A percentile compares a stretch with the other conserved stretches of the same genome.
Evolutionary conservation across 2,113 vertebrate species (phyloP).

Genomic region (Dunckerocampus dactyliophorus): DNA sequence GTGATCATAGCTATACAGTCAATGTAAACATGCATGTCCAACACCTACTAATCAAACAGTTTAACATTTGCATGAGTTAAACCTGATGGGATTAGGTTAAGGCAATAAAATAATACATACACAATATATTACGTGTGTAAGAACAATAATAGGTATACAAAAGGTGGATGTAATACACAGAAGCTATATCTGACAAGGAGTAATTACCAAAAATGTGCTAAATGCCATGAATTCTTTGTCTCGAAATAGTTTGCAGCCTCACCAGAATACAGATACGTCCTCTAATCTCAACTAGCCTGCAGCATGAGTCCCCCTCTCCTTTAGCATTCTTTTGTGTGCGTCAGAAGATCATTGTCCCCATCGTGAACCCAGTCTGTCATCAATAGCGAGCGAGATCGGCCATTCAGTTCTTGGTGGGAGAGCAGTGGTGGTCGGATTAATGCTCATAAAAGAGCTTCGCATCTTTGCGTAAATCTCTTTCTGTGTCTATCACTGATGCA

Average conservation of each 20-base stretch:
- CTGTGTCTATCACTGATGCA: too few species aligned
- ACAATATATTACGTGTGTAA: neutral
- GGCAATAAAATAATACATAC: neutral
- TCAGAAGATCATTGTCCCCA: constrained; percentile 52
- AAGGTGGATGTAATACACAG: neutral
- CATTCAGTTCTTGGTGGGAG: neutral
- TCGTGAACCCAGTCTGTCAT: constrained; percentile 26
- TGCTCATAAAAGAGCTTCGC: too few species aligned
- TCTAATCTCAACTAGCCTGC: neutral
- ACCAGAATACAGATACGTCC: constrained; percentile 41
- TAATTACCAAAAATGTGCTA: constrained; percentile 21
- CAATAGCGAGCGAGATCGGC: constrained; percentile 33
- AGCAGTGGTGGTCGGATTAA: too few species aligned
- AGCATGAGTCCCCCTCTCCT: too few species aligned
- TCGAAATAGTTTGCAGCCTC: constrained; percentile 40
- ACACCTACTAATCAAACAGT: neutral
- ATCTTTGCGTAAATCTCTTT: too few species aligned
- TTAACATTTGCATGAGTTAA: neutral
- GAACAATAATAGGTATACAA: neutral
- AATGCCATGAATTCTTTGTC: constrained; percentile 23
- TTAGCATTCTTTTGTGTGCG: constrained; percentile 7
- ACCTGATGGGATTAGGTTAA: neutral
- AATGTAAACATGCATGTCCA: neutral
- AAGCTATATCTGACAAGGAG: neutral
- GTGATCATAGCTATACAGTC: too few species aligned